Evolutionary conservation across 2,888 invertebrate genomes (phyloP), one percentile per base, ranked within the genome.

Genomic region (Protonemura montana): DNA sequence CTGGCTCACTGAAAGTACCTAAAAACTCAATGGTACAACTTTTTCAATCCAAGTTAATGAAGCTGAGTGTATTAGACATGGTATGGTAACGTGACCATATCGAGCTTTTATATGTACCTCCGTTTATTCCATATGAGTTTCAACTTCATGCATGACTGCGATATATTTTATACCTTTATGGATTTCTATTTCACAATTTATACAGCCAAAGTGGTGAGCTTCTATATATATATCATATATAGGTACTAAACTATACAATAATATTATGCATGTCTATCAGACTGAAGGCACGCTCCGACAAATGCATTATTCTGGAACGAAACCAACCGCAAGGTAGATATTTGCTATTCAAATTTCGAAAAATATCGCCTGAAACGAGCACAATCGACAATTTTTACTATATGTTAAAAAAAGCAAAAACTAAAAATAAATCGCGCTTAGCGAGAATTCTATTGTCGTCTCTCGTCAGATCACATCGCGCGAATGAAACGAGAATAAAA

Each of bases 211-310:
- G 59, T 59, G 13, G 59, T 59, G 59, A 2, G 59, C 59, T 59
- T 13, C 41, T 41, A 41, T 41, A 41, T 41, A 13, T 41, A 13
- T 41, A 13, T 41, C 1, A 21, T 2, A 3, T 59, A 59, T 59
- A 59, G 59, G 59, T 59, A 59, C 59, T 59, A 59, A 59, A 59
- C 59, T 59, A n/a, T n/a, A 59, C 59, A 59, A 59, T 59, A 59
- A 59, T 59, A 59, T 59, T 59, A 59, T 59, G 59, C 59, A 59
- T 59, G 21, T 59, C 59, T 59, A 59, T 59, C 59, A 21, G 21
- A 59, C 16, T 59, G 59, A 59, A 3, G 59, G 59, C 59, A 59
- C 59, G 59, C 21, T 59, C 21, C 59, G 59, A 59, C 21, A 59
- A 59, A 59, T 59, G 7, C 21, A 59, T 59, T 59, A 59, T 59